A percentile compares a stretch with the other conserved stretches of the same genome.
These are phyloP conservation scores for Pseudomyrmex concolor DNA, from an alignment of 1,140 invertebrate species.

Conservation along the genomic window DNA sequence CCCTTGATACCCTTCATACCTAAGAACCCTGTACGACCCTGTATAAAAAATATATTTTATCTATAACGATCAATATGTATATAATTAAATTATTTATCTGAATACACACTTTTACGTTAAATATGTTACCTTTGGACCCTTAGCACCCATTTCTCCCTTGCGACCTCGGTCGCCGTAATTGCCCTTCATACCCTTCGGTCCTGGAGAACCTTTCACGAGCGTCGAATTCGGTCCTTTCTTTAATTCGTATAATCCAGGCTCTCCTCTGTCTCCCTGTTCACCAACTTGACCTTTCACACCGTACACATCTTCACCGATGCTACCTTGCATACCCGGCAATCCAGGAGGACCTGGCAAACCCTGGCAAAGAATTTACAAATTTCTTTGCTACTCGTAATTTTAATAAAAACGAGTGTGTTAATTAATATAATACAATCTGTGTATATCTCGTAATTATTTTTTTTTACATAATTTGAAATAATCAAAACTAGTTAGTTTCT, in stretches of 20 bases:
- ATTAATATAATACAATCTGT: too few species aligned
- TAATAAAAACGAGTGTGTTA: not conserved
- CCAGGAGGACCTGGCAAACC: slow-evolving; percentile 85
- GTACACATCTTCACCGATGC: slow-evolving; percentile 81
- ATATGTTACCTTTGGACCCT: slow-evolving; percentile 84
- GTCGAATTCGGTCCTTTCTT: slow-evolving; percentile 59
- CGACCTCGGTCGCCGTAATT: slow-evolving; percentile 86
- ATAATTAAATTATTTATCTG: too few species aligned
- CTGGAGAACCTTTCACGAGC: slow-evolving; percentile 83
- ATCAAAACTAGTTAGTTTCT: slow-evolving; percentile 3
- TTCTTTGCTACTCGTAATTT: not conserved
- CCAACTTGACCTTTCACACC: slow-evolving; percentile 83
- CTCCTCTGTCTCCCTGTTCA: slow-evolving; percentile 85
- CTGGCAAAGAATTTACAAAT: slow-evolving; percentile 55
- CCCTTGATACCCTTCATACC: slow-evolving; percentile 88
- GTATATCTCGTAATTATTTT: too few species aligned
- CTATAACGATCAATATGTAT: not conserved
- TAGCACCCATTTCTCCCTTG: slow-evolving; percentile 86
- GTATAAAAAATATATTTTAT: slow-evolving; percentile 17
- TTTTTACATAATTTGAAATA: not conserved
- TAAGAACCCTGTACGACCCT: slow-evolving; percentile 80
- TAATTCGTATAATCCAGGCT: slow-evolving; percentile 78
- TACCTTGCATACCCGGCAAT: slow-evolving; percentile 86
- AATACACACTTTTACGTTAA: too few species aligned
- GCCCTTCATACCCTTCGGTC: slow-evolving; percentile 86